Evolutionary conservation across 1,140 invertebrate genomes (phyloP).

Genomic region (Brachionus paranguensis): DNA sequence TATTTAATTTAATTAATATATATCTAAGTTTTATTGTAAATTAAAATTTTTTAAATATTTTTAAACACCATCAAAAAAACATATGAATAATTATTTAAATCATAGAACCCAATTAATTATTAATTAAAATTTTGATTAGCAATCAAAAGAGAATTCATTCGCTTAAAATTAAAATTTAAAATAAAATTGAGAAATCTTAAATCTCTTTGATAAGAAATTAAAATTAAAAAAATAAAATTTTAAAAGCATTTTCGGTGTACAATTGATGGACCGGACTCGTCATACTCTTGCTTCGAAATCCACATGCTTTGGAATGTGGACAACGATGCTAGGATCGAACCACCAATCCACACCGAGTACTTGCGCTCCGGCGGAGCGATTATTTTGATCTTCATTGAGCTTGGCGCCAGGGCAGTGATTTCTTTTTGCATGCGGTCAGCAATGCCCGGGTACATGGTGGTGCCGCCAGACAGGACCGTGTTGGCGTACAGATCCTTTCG

Average conservation of each 20-base stretch:
- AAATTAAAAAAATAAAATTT: conserved; percentile 47
- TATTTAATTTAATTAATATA: not conserved
- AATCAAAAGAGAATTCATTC: not conserved
- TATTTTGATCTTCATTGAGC: conserved; percentile 63
- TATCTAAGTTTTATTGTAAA: not conserved
- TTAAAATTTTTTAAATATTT: not conserved
- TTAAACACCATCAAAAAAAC: not conserved
- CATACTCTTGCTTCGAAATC: conserved; percentile 69
- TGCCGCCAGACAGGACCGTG: conserved; percentile 50
- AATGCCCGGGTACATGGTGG: conserved; percentile 39
- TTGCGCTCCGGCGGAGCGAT: conserved; percentile 57
- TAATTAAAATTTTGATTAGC: not conserved
- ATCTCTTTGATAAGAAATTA: not conserved
- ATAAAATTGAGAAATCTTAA: not conserved
- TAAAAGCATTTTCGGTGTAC: conserved; percentile 94
- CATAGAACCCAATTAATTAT: not conserved
- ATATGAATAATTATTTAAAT: not conserved
- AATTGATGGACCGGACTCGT: conserved; percentile 83
- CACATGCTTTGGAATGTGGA: conserved; percentile 65
- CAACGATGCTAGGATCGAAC: conserved; percentile 58
- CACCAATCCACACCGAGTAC: conserved; percentile 43
- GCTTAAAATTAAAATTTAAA: not conserved
- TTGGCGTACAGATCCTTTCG: conserved; percentile 60
- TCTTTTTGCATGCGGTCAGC: conserved; percentile 47
- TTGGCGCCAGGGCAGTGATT: conserved; percentile 51